Evolutionary conservation across 1,140 invertebrate genomes (phyloP).

Genomic region (Aphaenogaster ashmeadi): DNA sequence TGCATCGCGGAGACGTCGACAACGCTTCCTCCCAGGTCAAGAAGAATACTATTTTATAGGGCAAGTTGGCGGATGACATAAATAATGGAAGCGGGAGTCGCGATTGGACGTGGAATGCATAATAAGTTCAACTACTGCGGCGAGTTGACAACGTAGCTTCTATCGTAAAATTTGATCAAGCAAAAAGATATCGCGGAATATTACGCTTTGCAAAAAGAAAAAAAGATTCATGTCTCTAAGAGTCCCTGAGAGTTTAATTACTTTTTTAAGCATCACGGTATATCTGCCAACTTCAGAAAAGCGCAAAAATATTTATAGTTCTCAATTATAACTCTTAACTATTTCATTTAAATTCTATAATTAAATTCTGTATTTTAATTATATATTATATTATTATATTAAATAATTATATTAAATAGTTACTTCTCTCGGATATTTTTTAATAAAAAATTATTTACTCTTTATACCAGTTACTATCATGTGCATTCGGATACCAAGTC

Average conservation of each 20-base stretch:
- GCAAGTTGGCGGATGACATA: conserved; percentile 24
- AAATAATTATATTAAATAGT: no score
- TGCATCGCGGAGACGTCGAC: conserved; percentile 24
- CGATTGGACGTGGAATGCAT: conserved; percentile 43
- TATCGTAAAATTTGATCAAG: conserved; percentile 27
- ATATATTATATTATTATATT: no score
- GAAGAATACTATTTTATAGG: conserved; percentile 39
- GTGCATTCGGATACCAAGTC: background rate
- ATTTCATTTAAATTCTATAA: conserved; percentile 10
- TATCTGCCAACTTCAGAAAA: background rate
- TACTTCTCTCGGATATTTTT: background rate
- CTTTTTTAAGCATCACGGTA: conserved; percentile 10
- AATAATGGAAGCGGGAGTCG: conserved; percentile 41
- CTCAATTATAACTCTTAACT: conserved; percentile 21
- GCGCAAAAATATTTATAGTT: conserved; percentile 12
- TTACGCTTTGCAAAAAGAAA: conserved; percentile 19
- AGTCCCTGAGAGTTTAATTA: conserved; percentile 6
- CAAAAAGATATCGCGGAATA: conserved; percentile 12
- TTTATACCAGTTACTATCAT: background rate
- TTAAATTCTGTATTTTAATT: background rate
- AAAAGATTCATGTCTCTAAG: background rate
- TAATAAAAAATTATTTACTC: background rate
- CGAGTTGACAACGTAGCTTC: conserved; percentile 19
- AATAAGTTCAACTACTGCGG: conserved; percentile 31
- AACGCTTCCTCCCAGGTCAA: conserved; percentile 33